phyloP scores from a whole-genome alignment of 1,140 invertebrate species.

The Saccostrea echinata region DNA sequence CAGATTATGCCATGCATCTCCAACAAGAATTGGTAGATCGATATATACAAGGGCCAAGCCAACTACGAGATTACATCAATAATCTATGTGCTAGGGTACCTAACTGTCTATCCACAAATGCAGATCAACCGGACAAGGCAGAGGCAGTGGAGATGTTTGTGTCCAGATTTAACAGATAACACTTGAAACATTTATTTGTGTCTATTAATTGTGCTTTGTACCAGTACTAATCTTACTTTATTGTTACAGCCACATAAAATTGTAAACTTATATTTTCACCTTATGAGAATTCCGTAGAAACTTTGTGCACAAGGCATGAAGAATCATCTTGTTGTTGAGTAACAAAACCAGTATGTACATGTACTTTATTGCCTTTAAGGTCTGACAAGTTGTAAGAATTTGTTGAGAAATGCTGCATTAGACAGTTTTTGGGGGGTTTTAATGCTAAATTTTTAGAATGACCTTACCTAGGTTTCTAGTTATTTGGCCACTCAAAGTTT shows the following conservation, averaged over 20 bases:
- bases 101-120: not conserved
- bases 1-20: not conserved
- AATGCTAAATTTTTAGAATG: not conserved
- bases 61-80: not conserved
- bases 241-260: too few species aligned
- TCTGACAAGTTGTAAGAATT: too few species aligned
- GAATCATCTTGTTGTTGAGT: too few species aligned
- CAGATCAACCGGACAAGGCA: not conserved
- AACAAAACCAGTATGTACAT: too few species aligned
- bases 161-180: not conserved
- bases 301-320: too few species aligned
- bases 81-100: not conserved
- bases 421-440: not conserved
- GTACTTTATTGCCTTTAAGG: too few species aligned
- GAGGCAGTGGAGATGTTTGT: not conserved
- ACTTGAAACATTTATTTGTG: not conserved
- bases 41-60: not conserved
- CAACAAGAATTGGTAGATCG: not conserved
- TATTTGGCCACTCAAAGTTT: not conserved
- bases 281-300: too few species aligned
- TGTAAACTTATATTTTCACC: too few species aligned
- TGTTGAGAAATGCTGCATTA: not conserved
- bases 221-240: too few species aligned
- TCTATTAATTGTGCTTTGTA: not conserved
- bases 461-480: not conserved